Base-by-base conservation (phyloP, 2,113 vertebrate genomes). In the Tetrax tetrax region DNA sequence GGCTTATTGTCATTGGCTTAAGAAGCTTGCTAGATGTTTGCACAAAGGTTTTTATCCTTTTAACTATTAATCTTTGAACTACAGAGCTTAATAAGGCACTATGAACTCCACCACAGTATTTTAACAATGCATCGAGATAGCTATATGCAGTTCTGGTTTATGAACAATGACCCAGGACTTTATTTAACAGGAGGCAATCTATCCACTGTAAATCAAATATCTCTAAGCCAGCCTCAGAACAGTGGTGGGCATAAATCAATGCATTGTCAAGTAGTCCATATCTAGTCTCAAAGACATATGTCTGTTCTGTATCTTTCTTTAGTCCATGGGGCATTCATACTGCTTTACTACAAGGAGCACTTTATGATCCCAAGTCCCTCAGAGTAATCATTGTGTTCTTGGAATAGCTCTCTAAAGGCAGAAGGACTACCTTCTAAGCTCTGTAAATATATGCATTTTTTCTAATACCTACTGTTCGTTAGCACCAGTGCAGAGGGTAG, bases 141-240 rank as follows among this genome's bases (percentile, higher is more conserved):
- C 71, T 93, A 22, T 93, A 68, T 89, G 72, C 72, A 37, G 72
- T 78, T 90, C 86, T 92, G 88, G 80, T 90, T 94, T 94, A 86
- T 87, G 90, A 95, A 92, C 94, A 95, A 94, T 89, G 93, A 92
- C 88, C 87, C 89, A 94, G 86, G 93, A 83, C 86, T 88, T 93
- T 95, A 94, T 97, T 94, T 97, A 96, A 95, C 87, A 81, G 85
- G 85, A 97, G 77, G 83, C 65, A 95, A 89, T 94, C 77, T 93
- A 87, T 95, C 70, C 80, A 75, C 60, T 81, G 79, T 93, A 96
- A 96, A 96, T 94, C 90, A 95, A 90, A 92, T 88, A 96, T 90
- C 75, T 94, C 83, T 90, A 71, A 94, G 83, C 64, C 64, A 83
- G 80, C 51, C 48, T 94, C 38, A 81, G 69, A 96, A 83, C 33